A percentile compares a stretch with the other conserved stretches of the same genome.
Conservation (phyloP, 2,888 invertebrate genomes). For the Abscondita cerata region DNA sequence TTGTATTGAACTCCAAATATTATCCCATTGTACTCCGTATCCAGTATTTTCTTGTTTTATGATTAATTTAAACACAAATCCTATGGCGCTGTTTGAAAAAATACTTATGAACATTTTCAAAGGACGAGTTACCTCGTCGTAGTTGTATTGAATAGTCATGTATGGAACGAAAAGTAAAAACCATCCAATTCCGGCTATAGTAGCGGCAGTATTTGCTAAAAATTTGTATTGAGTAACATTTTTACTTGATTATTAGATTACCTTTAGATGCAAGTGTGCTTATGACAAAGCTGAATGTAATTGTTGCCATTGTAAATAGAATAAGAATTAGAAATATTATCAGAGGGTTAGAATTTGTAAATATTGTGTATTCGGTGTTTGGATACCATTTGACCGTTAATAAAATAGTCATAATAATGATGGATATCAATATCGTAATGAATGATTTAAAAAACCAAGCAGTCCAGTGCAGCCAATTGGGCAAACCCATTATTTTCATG, state of each 20-base stretch:
- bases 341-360: conserved; percentile 71
- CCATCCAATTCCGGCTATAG: conserved; percentile 18
- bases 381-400: conserved; percentile 57
- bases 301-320: conserved; percentile 72
- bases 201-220: conserved; percentile 19
- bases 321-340: conserved; percentile 75
- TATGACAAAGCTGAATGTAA: conserved; percentile 80
- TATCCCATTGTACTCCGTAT: conserved; percentile 71
- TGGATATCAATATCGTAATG: conserved; percentile 67
- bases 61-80: conserved; percentile 77
- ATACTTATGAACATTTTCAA: conserved; percentile 71
- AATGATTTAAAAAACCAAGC: conserved; percentile 84
- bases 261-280: conserved; percentile 83
- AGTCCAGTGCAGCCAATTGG: conserved; percentile 82
- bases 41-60: conserved; percentile 75
- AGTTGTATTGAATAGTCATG: conserved; percentile 67
- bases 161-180: conserved; percentile 12
- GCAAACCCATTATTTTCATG: conserved; percentile 90
- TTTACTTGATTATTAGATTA: conserved; percentile 51
- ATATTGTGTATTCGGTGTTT: conserved; percentile 64
- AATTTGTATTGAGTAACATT: not conserved
- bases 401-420: conserved; percentile 62
- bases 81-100: conserved; percentile 80
- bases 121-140: conserved; percentile 66
- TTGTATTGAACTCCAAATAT: conserved; percentile 67